A percentile compares a stretch with the other conserved stretches of the same genome.
These are phyloP conservation scores for Drosophila ercepeae DNA, from an alignment of 1,140 invertebrate genomes.

Conservation along the genomic window DNA sequence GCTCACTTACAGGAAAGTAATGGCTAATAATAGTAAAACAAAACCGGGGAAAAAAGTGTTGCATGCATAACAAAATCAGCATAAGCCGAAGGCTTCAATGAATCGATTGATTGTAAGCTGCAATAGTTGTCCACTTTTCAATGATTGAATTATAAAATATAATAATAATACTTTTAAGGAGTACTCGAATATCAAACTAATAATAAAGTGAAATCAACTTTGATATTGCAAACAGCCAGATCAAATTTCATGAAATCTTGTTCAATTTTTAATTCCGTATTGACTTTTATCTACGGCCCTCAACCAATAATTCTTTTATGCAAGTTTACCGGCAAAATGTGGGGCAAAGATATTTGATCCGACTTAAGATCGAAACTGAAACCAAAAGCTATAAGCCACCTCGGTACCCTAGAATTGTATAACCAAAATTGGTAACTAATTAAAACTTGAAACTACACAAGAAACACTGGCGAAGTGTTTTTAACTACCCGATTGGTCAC, in stretches of 20 bases:
- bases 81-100: constrained; percentile 41
- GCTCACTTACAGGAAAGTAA: constrained; percentile 47
- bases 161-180: too few species aligned
- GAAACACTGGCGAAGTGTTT: background rate
- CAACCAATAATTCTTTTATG: constrained; percentile 15
- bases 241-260: constrained; percentile 22
- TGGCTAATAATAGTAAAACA: constrained; percentile 36
- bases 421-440: constrained; percentile 43
- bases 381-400: constrained; percentile 19
- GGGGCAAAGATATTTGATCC: constrained; percentile 21
- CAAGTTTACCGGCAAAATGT: constrained; percentile 3
- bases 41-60: constrained; percentile 33
- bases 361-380: constrained; percentile 20
- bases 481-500: constrained; percentile 38
- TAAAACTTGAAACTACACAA: constrained; percentile 28
- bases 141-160: constrained; percentile 31
- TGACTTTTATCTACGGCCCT: constrained; percentile 16
- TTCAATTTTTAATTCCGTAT: constrained; percentile 20
- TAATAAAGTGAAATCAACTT: too few species aligned
- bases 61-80: constrained; percentile 61
- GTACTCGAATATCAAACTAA: too few species aligned
- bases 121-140: constrained; percentile 20
- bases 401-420: constrained; percentile 17
- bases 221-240: background rate
- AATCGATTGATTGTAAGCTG: constrained; percentile 38